These are phyloP conservation scores for Emberiza fucata DNA, from an alignment of 2,113 vertebrate genomes.

Conservation along the genomic window DNA sequence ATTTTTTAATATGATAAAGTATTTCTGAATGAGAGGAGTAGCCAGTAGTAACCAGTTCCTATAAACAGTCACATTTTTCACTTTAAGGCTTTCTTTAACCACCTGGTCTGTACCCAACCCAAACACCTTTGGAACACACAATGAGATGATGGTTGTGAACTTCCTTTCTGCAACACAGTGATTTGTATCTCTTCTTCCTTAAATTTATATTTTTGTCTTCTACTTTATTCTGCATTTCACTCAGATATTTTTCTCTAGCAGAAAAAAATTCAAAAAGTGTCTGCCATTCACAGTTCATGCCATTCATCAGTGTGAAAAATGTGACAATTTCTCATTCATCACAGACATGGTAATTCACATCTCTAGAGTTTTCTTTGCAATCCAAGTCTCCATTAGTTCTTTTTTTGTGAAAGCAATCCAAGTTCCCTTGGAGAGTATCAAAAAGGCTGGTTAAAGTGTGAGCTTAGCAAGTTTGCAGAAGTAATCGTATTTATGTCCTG, in stretches of 20 bases:
- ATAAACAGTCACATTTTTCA: not conserved
- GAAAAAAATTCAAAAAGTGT: not conserved
- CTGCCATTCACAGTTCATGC: not conserved
- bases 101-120: not conserved
- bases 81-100: not conserved
- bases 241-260: not conserved
- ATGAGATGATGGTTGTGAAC: not conserved
- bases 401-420: not conserved
- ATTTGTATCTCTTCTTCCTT: not conserved
- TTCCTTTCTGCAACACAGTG: not conserved
- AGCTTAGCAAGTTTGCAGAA: not conserved
- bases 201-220: not conserved
- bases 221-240: not conserved
- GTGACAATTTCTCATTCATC: not conserved
- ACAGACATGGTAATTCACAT: not conserved
- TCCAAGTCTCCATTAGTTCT: not conserved
- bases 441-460: not conserved
- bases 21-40: not conserved
- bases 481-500: not conserved
- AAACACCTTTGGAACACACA: not conserved
- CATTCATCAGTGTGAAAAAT: not conserved
- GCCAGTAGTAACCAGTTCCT: not conserved
- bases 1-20: not conserved
- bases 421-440: not conserved
- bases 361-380: not conserved